Evolutionary conservation across 2,797 vertebrate genomes (phyloP).

Genomic region (Pristis pectinata): DNA sequence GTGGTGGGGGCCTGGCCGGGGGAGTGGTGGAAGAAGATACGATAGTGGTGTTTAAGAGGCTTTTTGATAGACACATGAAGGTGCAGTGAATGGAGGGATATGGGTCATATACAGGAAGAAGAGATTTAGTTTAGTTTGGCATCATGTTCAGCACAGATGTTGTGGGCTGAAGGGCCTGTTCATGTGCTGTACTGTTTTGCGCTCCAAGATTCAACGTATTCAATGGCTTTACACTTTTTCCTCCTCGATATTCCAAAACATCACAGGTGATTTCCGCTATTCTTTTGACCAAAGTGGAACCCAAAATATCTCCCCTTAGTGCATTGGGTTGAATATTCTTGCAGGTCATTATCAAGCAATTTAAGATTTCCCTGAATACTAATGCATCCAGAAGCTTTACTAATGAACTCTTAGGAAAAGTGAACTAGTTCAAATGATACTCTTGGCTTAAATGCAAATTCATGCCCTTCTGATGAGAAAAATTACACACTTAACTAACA

Average conservation of each 20-base stretch:
- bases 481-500: neutral
- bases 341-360: neutral
- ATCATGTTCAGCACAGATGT: too few relatives aligned
- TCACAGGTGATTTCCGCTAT: neutral
- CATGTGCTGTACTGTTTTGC: too few relatives aligned
- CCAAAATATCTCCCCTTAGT: neutral
- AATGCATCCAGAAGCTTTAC: neutral
- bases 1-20: too few relatives aligned
- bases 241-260: neutral
- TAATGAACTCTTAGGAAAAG: neutral
- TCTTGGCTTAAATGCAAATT: neutral
- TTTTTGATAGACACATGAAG: too few relatives aligned
- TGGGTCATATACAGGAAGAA: too few relatives aligned
- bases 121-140: neutral
- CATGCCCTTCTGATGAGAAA: neutral
- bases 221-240: neutral
- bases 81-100: too few relatives aligned
- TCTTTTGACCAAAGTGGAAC: neutral
- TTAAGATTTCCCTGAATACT: neutral
- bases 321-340: neutral
- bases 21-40: too few relatives aligned
- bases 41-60: neutral
- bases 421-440: neutral
- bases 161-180: too few relatives aligned
- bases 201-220: too few relatives aligned